phyloP scores from a whole-genome alignment of 2,113 vertebrate genomes.

The Ursus arctos region DNA sequence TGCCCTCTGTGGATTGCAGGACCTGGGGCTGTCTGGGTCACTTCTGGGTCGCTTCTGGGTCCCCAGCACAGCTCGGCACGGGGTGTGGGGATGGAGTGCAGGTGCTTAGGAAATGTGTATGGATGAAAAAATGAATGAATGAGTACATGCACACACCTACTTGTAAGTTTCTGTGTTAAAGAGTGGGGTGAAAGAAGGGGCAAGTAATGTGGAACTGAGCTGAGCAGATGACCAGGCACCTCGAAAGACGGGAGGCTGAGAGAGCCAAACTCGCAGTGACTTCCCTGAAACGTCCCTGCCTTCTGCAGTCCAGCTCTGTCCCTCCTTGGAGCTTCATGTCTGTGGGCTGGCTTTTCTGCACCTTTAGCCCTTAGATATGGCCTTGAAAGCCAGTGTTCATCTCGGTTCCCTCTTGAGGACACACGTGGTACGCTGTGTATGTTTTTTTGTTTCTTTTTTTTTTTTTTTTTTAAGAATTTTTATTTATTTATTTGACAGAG shows the following conservation, averaged over 20 bases:
- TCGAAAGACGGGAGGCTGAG: not conserved
- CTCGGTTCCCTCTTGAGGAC: not conserved
- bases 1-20: not conserved
- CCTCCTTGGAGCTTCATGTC: not conserved
- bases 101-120: conserved; percentile 4
- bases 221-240: not conserved
- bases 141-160: not conserved
- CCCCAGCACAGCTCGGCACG: not conserved
- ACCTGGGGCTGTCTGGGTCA: not conserved
- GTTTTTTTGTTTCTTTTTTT: not conserved
- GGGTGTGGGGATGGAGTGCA: not conserved
- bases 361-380: not conserved
- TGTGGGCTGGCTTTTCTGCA: fast-evolving
- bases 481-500: too few species aligned
- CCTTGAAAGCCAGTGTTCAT: not conserved
- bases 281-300: not conserved
- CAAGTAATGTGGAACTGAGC: not conserved
- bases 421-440: not conserved
- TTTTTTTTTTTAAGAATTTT: too few species aligned
- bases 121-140: not conserved
- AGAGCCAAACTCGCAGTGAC: not conserved
- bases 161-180: not conserved
- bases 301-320: not conserved
- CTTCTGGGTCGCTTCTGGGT: not conserved
- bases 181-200: not conserved